phyloP scores from a whole-genome alignment of 1,140 invertebrate genomes.

The Drosophila kurseongensis region DNA sequence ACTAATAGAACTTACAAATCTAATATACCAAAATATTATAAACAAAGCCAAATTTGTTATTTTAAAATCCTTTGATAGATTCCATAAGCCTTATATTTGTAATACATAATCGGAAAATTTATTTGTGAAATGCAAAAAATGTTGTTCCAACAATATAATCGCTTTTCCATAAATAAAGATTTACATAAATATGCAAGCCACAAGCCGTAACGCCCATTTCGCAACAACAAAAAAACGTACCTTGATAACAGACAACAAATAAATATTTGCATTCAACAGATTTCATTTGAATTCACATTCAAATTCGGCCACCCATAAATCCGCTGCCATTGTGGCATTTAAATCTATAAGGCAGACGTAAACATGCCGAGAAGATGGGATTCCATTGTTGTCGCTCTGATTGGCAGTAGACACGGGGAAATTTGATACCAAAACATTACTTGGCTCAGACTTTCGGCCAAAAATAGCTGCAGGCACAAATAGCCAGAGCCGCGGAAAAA shows the following conservation, averaged over 20 bases:
- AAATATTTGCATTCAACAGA: conserved; percentile 53
- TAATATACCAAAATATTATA: too few species aligned
- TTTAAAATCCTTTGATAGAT: too few species aligned
- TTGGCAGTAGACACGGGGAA: conserved; percentile 28
- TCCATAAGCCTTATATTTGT: too few species aligned
- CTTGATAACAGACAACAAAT: conserved; percentile 14
- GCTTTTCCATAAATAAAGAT: conserved; percentile 8
- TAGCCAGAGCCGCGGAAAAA: conserved; percentile 38
- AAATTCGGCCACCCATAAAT: conserved; percentile 33
- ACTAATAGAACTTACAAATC: too few species aligned
- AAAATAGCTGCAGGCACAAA: conserved; percentile 53
- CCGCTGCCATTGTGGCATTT: conserved; percentile 31
- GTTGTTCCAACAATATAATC: conserved; percentile 13
- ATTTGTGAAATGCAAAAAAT: too few species aligned
- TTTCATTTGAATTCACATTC: conserved; percentile 40
- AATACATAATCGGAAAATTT: too few species aligned
- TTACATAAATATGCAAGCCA: conserved; percentile 23
- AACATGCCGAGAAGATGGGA: conserved; percentile 20
- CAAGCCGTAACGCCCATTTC: not conserved
- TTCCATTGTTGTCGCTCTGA: conserved; percentile 19
- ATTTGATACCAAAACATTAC: conserved; percentile 42
- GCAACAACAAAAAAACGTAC: not conserved
- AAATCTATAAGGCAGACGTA: conserved; percentile 21
- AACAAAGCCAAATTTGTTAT: too few species aligned
- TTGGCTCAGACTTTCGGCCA: conserved; percentile 17